A percentile compares a stretch with the other conserved stretches of the same genome.
phyloP scores from a whole-genome alignment of 2,113 vertebrate genomes.

The Onychostoma macrolepis region DNA sequence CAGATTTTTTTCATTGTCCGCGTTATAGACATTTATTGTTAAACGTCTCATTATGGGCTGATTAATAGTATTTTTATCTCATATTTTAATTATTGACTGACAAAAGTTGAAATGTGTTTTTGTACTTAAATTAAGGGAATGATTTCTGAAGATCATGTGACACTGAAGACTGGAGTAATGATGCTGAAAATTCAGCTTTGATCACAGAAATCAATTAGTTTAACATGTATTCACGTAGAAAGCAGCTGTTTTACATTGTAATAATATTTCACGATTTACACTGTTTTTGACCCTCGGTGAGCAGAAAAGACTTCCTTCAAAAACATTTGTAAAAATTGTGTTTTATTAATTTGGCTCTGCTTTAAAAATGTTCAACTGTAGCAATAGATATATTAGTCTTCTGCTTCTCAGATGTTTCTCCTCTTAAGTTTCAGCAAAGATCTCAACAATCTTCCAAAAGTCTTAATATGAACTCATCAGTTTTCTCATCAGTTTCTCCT shows the following conservation, averaged over 20 bases:
- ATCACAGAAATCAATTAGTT: no score
- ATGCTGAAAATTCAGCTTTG: not conserved
- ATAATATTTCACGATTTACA: no score
- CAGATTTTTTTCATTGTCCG: not conserved
- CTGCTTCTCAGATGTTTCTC: not conserved
- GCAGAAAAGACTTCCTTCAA: no score
- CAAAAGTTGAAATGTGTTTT: not conserved
- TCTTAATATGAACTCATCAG: not conserved
- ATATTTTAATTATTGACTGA: no score
- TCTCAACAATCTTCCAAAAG: not conserved
- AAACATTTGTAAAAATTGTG: no score
- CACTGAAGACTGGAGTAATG: not conserved
- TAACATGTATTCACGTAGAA: no score
- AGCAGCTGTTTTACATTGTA: no score
- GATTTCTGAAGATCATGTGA: no score
- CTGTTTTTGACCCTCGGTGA: no score
- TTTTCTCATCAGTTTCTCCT: slow-evolving; percentile 2
- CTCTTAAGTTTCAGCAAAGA: not conserved
- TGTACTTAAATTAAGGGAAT: no score
- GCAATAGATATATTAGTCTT: not conserved
- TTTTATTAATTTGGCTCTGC: no score
- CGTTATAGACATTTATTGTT: not conserved
- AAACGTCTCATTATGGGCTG: not conserved
- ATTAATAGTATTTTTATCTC: not conserved
- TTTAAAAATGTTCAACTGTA: no score